Percentiles rank a stretch among this genome's conserved stretches.
Conservation (phyloP, 2,888 invertebrate species). For the Leucoma salicis region DNA sequence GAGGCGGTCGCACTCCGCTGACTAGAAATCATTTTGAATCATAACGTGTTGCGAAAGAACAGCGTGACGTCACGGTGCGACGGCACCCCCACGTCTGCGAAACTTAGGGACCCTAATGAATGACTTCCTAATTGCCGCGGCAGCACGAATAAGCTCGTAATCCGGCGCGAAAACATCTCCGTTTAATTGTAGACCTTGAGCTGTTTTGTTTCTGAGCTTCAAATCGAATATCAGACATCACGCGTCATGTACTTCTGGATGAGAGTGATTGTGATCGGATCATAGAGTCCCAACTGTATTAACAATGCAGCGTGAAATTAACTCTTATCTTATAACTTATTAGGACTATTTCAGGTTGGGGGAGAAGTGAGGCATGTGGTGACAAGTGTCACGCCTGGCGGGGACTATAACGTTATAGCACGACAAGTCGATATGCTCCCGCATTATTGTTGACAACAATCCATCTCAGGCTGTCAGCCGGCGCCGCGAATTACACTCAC, state of each 20-base stretch:
- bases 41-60: constrained; percentile 57
- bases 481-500: constrained; percentile 76
- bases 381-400: constrained; percentile 15
- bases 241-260: constrained; percentile 62
- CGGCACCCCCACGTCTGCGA: constrained; percentile 81
- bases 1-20: constrained; percentile 33
- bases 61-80: constrained; percentile 63
- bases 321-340: constrained; percentile 46
- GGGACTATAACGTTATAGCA: constrained; percentile 47
- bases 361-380: constrained; percentile 26
- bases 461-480: constrained; percentile 75
- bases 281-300: constrained; percentile 47
- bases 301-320: constrained; percentile 39
- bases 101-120: constrained; percentile 82
- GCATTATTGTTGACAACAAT: constrained; percentile 80
- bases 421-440: constrained; percentile 75
- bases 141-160: constrained; percentile 74
- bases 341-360: constrained; percentile 38
- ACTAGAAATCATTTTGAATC: constrained; percentile 47
- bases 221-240: constrained; percentile 69
- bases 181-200: constrained; percentile 76
- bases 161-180: constrained; percentile 64
- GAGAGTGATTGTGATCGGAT: constrained; percentile 50
- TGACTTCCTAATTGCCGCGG: constrained; percentile 81
- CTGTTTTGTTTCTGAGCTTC: constrained; percentile 64